Evolutionary conservation across 2,797 vertebrate genomes (phyloP), one percentile per base, ranked within the genome.

Genomic region (Heteromormyrus szaboi): DNA sequence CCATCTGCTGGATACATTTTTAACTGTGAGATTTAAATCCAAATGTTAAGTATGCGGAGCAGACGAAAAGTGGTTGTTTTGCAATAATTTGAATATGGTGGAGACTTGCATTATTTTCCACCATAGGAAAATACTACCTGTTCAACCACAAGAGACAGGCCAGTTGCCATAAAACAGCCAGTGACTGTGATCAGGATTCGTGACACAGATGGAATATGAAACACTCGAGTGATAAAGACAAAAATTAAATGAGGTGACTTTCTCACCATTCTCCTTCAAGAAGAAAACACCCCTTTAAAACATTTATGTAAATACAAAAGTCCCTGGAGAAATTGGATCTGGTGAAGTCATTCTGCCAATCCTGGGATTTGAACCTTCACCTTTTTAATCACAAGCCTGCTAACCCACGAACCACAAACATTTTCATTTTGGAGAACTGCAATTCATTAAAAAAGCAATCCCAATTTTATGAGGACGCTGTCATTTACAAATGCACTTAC

Each of bases 11-110:
- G 48, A 85, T 14, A 14, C 22, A 85, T 25, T 85, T 22, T 25
- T 50, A 85, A 85, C 91, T 93, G 91, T 93, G 93, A 92, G 90
- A 92, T 94, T 92, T 87, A 56, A 90, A 50, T 89, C 90, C 72
- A 79, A 41, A 41, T 9, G 2, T 81, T 46, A 41, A 81, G 29
- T 2, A 65, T 29, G 59, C 9, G 29, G 3, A 72, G 12, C 14
- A 46, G 76, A 81, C 4, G 7, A 46, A 81, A n/a, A 46, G 19
- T n/a, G 37, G 19, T 81, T n/a, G 17, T n/a, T 44, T 44, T 19
- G 2, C 37, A 41, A 17, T 9, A 79, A 79, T 44, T 8, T 79
- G 19, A 79, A n/a, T 79, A 79, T 79, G 29, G 5, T 19, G 68
- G 37, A 6, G 37, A 79, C 72, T 79, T 37, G 37, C 11, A 17